phyloP scores from a whole-genome alignment of 1,140 invertebrate species.

The Armadillidium nasatum region DNA sequence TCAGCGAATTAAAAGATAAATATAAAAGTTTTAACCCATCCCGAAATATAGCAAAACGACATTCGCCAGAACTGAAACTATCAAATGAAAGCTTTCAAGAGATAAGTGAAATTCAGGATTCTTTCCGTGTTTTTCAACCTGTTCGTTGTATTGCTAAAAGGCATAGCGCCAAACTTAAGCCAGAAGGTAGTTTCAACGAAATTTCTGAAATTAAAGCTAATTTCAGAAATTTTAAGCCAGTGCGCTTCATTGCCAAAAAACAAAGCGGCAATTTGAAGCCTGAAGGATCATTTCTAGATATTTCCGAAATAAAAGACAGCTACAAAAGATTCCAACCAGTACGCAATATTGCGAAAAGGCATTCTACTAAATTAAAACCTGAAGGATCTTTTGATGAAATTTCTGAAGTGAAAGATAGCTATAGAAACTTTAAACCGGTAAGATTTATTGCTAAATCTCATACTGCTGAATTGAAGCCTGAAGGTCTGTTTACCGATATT shows the following conservation, averaged over 20 bases:
- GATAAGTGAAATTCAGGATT: slow-evolving; percentile 30
- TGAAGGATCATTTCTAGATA: slow-evolving; percentile 20
- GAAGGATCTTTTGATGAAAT: slow-evolving; percentile 24
- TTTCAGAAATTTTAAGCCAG: slow-evolving; percentile 1
- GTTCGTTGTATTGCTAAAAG: slow-evolving; percentile 22
- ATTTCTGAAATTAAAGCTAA: slow-evolving; percentile 23
- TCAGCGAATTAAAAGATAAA: slow-evolving; percentile 2
- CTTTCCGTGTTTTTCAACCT: slow-evolving; percentile 10
- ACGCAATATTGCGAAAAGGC: slow-evolving; percentile 20
- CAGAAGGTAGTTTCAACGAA: slow-evolving; percentile 19
- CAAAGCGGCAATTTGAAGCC: slow-evolving; percentile 7
- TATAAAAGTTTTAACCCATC: neutral
- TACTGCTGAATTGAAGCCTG: neutral
- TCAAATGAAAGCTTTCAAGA: slow-evolving; percentile 31
- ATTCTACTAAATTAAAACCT: neutral
- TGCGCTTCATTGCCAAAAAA: slow-evolving; percentile 15
- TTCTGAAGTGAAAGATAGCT: slow-evolving; percentile 21
- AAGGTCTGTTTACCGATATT: slow-evolving; percentile 19
- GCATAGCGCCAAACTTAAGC: slow-evolving; percentile 18
- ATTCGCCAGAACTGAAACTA: slow-evolving; percentile 19
- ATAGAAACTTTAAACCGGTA: slow-evolving; percentile 3
- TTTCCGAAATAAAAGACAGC: slow-evolving; percentile 20
- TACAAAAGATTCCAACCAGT: neutral
- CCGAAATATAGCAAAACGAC: slow-evolving; percentile 18
- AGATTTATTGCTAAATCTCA: slow-evolving; percentile 25